Base-by-base conservation (phyloP, 2,797 vertebrate genomes). In the Merluccius polli region DNA sequence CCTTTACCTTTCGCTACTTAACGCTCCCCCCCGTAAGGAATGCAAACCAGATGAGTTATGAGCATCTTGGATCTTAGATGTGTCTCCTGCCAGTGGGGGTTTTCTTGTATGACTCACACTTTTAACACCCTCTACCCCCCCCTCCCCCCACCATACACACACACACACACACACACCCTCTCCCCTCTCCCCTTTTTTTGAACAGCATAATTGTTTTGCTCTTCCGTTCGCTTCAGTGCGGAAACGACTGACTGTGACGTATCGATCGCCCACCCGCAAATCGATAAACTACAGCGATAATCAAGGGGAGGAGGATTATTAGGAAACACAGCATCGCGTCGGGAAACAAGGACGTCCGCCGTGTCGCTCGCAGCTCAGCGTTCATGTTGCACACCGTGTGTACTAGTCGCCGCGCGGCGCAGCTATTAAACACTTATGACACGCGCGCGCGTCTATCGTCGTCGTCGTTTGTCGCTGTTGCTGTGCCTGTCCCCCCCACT, bases 21-120 rank as follows among this genome's bases (percentile, higher is more conserved):
- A 41, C 44, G 71, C 24, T 11, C 24, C 12, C 16, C 1, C 59
- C n/a, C 24, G 24, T 9, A 24, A 38, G 71, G 33, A 38, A 72
- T 11, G 36, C 35, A 41, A 69, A 69, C 16, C 29, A 69, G 67
- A 69, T 30, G 67, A 69, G 67, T 32, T 69, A 32, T 69, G 29
- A 15, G 67, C 7, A 69, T 30, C 31, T 30, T 9, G 30, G 67
- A 31, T 69, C 67, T 69, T 16, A 69, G 29, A 69, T 32, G 67
- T 32, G 13, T 15, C 67, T 32, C 27, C 30, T 32, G 30, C 67
- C 67, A 30, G 67, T 30, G 30, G 67, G 67, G 15, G 12, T 27
- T 72, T 36, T 72, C 33, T 35, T 12, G 18, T 74, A 32, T 74
- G n/a, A 31, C 59, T 74, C 52, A 36, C 35, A 24, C 11, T 38